Evolutionary conservation across 2,797 vertebrate species (phyloP).

Genomic region (Etheostoma nigrum): DNA sequence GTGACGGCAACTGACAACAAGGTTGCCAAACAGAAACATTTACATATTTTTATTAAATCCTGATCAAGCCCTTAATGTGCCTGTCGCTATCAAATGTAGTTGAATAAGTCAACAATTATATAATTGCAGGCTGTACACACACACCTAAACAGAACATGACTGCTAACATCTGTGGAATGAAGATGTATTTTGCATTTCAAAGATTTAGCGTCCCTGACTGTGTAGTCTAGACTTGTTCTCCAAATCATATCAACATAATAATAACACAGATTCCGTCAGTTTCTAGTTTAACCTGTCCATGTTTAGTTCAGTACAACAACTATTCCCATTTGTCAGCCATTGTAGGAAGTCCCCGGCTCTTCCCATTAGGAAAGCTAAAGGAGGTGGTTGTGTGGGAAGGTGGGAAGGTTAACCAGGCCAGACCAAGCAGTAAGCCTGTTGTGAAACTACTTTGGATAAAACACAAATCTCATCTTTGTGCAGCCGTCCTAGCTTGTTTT

Average conservation of each 20-base stretch:
- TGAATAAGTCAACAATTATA: background rate
- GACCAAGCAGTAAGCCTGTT: background rate
- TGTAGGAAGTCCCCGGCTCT: background rate
- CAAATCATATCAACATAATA: no score
- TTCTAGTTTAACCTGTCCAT: background rate
- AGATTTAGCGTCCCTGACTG: no score
- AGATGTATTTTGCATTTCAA: no score
- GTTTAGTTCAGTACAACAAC: conserved; percentile 1
- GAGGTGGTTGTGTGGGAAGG: no score
- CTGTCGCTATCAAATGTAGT: no score
- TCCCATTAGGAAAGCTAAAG: no score
- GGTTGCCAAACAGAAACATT: background rate
- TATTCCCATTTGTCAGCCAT: background rate
- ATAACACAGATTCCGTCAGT: background rate
- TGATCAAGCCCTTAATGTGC: background rate
- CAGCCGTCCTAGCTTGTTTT: no score
- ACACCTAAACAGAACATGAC: no score
- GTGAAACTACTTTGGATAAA: background rate
- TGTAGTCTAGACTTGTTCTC: no score
- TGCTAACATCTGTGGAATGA: no score
- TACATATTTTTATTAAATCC: background rate
- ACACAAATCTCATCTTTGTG: no score
- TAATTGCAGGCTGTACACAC: background rate
- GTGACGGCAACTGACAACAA: conserved; percentile 17
- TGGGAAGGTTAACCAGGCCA: no score